A percentile compares a stretch with the other conserved stretches of the same genome.
These are phyloP conservation scores for Arctia plantaginis DNA, from an alignment of 2,888 invertebrate species.

Conservation along the genomic window DNA sequence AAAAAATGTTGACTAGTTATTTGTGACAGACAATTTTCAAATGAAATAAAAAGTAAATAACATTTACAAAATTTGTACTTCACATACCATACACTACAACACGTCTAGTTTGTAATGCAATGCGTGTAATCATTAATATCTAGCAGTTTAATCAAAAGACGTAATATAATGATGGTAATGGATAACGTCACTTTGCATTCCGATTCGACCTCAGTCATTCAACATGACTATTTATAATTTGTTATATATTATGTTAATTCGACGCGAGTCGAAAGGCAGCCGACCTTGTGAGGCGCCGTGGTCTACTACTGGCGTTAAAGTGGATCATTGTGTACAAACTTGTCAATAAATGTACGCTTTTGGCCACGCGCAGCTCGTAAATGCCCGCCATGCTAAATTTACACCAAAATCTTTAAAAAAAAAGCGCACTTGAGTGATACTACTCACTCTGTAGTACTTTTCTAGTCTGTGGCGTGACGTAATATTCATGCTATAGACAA, in stretches of 20 bases:
- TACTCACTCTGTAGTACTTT: not conserved
- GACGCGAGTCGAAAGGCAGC: constrained; percentile 75
- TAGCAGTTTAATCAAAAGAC: constrained; percentile 33
- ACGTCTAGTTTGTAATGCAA: not conserved
- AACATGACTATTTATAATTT: constrained; percentile 63
- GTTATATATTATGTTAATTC: constrained; percentile 78
- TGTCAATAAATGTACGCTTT: constrained; percentile 19
- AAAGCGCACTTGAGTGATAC: not conserved
- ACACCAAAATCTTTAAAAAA: not conserved
- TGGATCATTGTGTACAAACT: constrained; percentile 52
- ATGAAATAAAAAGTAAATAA: not conserved
- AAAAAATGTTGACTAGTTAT: not conserved
- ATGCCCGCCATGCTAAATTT: not conserved
- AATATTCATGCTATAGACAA: not conserved
- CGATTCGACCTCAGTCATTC: constrained; percentile 56
- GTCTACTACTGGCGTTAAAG: constrained; percentile 57
- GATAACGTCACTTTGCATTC: constrained; percentile 52
- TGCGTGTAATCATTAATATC: constrained; percentile 20
- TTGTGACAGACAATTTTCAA: not conserved
- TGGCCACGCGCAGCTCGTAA: constrained; percentile 2
- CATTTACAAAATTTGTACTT: not conserved
- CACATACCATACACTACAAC: not conserved
- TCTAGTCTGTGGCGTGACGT: not conserved
- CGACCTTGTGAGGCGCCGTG: constrained; percentile 77
- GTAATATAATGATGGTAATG: constrained; percentile 25